Conservation (phyloP, 2,113 vertebrate genomes). For the Atlantisia rogersi region DNA sequence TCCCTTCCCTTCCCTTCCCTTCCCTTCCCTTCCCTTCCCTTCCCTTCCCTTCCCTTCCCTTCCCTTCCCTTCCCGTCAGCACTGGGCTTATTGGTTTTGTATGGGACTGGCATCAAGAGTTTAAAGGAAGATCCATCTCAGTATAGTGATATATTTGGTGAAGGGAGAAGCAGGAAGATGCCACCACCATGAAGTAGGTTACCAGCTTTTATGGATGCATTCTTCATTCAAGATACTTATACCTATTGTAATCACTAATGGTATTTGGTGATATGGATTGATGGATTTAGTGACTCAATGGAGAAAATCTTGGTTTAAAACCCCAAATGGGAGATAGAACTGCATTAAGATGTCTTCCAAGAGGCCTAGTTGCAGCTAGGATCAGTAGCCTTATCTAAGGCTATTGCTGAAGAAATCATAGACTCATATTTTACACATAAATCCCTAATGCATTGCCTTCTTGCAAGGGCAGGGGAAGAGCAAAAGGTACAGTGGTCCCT, state of each 20-base stretch:
- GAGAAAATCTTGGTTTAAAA: background rate
- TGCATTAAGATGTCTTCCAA: background rate
- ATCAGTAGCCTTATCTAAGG: background rate
- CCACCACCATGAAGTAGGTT: rapidly evolving
- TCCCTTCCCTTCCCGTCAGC: background rate
- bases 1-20: no score
- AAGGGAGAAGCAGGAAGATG: rapidly evolving
- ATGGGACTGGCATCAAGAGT: background rate
- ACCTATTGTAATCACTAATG: background rate
- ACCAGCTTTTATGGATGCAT: background rate
- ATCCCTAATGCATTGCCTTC: background rate
- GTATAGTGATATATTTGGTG: background rate
- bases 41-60: no score
- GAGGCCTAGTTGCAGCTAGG: background rate
- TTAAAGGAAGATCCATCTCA: background rate
- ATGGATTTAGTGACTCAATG: background rate
- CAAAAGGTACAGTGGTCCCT: background rate
- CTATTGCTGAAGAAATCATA: background rate
- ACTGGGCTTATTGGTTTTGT: background rate
- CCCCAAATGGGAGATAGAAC: background rate
- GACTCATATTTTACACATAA: background rate
- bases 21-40: no score
- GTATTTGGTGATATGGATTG: background rate
- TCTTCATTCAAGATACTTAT: background rate
- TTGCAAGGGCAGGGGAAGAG: background rate